Percentiles rank a stretch among this genome's conserved stretches.
Evolutionary conservation across 2,888 invertebrate species (phyloP).

Genomic region (Petrolisthes manimaculis): DNA sequence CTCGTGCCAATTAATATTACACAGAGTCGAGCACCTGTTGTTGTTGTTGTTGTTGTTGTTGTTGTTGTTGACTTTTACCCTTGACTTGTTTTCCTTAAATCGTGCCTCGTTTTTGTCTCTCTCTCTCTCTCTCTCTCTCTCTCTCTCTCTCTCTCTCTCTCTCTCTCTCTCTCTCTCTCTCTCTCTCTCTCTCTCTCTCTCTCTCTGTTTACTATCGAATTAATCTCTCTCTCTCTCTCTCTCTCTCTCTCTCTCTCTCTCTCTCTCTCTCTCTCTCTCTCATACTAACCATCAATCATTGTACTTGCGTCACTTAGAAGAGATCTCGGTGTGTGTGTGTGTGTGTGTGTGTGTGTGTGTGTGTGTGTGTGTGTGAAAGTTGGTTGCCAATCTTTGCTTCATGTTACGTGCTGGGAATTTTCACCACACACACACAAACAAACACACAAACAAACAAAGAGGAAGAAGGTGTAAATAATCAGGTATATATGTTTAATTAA

Average conservation of each 20-base stretch:
- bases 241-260: neutral
- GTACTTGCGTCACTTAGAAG: neutral
- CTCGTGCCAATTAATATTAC: too few relatives aligned
- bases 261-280: slow-evolving; percentile 1
- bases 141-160: neutral
- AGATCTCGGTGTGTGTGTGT: slow-evolving; percentile 21
- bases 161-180: neutral
- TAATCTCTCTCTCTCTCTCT: neutral
- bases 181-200: neutral
- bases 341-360: slow-evolving; percentile 26
- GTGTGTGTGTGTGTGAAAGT: neutral
- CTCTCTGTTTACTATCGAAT: neutral
- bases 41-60: too few relatives aligned
- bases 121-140: slow-evolving; percentile 1
- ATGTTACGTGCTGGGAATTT: neutral
- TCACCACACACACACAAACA: neutral
- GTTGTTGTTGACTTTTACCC: neutral
- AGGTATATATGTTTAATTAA: neutral
- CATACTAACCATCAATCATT: neutral
- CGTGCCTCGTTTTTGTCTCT: neutral
- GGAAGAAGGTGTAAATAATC: neutral
- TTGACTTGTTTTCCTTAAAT: neutral
- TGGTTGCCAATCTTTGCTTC: neutral
- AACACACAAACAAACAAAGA: neutral
- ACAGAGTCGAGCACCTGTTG: too few relatives aligned